phyloP scores from a whole-genome alignment of 2,888 invertebrate genomes.

The Ceramica pisi region DNA sequence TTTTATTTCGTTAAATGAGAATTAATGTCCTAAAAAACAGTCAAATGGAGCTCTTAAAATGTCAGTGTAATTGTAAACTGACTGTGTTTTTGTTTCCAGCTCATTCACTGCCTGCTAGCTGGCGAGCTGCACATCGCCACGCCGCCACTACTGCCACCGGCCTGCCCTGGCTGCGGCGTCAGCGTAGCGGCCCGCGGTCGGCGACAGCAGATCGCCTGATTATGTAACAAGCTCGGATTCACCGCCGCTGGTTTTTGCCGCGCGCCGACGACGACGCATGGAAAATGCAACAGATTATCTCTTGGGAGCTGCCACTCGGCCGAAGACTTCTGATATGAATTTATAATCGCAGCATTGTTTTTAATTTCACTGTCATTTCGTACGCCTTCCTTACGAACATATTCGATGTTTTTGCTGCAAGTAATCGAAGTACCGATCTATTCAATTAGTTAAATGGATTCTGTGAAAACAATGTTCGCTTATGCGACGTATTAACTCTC shows the following conservation, averaged over 20 bases:
- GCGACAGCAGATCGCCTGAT: constrained; percentile 74
- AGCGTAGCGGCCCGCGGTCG: constrained; percentile 67
- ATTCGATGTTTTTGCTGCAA: constrained; percentile 55
- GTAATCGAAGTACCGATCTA: constrained; percentile 60
- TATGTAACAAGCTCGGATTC: constrained; percentile 80
- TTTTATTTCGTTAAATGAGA: neutral
- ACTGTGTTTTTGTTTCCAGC: too few species aligned
- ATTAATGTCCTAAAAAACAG: neutral
- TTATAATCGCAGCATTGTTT: constrained; percentile 63
- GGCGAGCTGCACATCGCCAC: too few species aligned
- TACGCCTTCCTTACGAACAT: constrained; percentile 26
- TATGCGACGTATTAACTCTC: constrained; percentile 22
- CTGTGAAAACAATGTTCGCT: constrained; percentile 37
- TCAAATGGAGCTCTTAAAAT: neutral
- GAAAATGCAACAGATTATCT: constrained; percentile 80
- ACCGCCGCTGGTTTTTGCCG: constrained; percentile 69
- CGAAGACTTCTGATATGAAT: constrained; percentile 62
- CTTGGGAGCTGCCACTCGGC: constrained; percentile 53
- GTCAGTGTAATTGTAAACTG: neutral
- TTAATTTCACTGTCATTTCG: constrained; percentile 65
- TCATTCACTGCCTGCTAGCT: too few species aligned
- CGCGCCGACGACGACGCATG: constrained; percentile 65
- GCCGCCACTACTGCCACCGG: too few species aligned
- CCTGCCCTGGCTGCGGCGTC: constrained; percentile 48
- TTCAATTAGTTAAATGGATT: constrained; percentile 65